A percentile compares a stretch with the other conserved stretches of the same genome.
phyloP scores from a whole-genome alignment of 2,113 vertebrate genomes.

The zebrafish (Danio rerio) region GRCz12tu NC_133188.1:8827001-8827500 shows the following conservation, averaged over 20 bases:
- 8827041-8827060: neutral
- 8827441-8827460: conserved; percentile 23
- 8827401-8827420: conserved; percentile 10
- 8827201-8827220: neutral
- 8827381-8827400: conserved; percentile 16
- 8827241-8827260: neutral
- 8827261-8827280: neutral
- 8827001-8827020: no score
- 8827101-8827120: no score
- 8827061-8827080: neutral
- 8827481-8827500: conserved; percentile 3
- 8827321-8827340: neutral
- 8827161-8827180: neutral
- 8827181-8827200: neutral
- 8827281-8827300: neutral
- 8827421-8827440: conserved; percentile 42
- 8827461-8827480: conserved; percentile 28
- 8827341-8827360: neutral
- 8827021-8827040: no score
- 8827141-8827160: neutral
- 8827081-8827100: neutral
- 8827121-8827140: no score
- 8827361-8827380: neutral
- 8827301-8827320: neutral
- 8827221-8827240: neutral